Conservation (phyloP, 1,140 invertebrate species). For the Tetragonula clypearis region DNA sequence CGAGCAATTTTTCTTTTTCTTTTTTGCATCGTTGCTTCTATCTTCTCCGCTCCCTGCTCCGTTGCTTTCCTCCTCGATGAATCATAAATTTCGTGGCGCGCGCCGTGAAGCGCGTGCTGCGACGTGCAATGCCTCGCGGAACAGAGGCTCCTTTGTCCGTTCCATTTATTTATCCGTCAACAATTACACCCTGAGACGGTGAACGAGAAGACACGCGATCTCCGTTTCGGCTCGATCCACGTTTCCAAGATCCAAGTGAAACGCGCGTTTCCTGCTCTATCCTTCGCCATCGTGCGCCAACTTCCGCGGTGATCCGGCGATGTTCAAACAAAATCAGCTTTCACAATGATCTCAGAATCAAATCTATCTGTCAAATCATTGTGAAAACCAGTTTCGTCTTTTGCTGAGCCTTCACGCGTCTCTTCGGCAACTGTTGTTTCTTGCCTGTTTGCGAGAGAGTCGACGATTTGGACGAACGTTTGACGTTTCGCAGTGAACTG, state of each 20-base stretch:
- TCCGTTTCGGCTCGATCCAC: background rate
- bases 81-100: constrained; percentile 68
- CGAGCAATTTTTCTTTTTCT: background rate
- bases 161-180: constrained; percentile 81
- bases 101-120: constrained; percentile 70
- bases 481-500: background rate
- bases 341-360: constrained; percentile 96
- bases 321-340: constrained; percentile 92
- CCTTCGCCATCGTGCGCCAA: background rate
- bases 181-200: constrained; percentile 74
- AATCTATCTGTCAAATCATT: constrained; percentile 94
- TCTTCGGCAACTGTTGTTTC: background rate
- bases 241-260: constrained; percentile 18
- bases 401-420: background rate
- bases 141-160: constrained; percentile 76
- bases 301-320: constrained; percentile 56
- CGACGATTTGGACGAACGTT: too few relatives aligned
- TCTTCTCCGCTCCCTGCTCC: background rate
- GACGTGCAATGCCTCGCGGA: constrained; percentile 30
- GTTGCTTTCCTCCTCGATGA: constrained; percentile 3
- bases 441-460: background rate
- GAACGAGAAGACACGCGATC: constrained; percentile 55
- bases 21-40: background rate
- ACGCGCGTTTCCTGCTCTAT: background rate
- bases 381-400: constrained; percentile 94